Evolutionary conservation across 2,113 vertebrate species (phyloP).

Genomic region (Lates calcarifer): DNA sequence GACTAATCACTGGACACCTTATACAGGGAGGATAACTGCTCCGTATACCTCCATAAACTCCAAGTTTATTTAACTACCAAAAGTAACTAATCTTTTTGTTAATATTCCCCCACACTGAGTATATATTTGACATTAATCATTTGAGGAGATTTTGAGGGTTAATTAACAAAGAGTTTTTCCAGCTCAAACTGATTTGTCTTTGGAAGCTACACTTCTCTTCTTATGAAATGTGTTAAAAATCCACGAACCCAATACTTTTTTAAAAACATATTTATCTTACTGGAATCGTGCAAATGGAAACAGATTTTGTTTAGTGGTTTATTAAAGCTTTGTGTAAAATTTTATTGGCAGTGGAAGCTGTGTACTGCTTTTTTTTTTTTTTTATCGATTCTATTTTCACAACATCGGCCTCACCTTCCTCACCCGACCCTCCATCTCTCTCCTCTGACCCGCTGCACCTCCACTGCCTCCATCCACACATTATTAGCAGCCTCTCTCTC

Average conservation of each 20-base stretch:
- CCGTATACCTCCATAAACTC: no score
- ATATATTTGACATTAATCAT: no score
- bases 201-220: no score
- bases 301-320: not conserved
- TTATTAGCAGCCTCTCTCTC: conserved; percentile 20
- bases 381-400: not conserved
- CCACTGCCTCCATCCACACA: conserved; percentile 29
- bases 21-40: no score
- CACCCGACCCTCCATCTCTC: conserved; percentile 20
- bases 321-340: not conserved
- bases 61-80: not conserved
- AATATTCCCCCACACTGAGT: no score
- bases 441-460: conserved; percentile 48
- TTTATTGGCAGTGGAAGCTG: not conserved
- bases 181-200: no score
- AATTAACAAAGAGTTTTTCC: no score
- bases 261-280: not conserved
- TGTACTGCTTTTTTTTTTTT: not conserved
- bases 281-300: not conserved
- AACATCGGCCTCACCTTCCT: not conserved
- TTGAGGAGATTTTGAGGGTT: no score
- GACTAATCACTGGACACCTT: no score
- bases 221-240: no score
- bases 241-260: no score
- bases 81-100: not conserved